Evolutionary conservation across 2,113 vertebrate genomes (phyloP).

Genomic region (Crotalus viridis): DNA sequence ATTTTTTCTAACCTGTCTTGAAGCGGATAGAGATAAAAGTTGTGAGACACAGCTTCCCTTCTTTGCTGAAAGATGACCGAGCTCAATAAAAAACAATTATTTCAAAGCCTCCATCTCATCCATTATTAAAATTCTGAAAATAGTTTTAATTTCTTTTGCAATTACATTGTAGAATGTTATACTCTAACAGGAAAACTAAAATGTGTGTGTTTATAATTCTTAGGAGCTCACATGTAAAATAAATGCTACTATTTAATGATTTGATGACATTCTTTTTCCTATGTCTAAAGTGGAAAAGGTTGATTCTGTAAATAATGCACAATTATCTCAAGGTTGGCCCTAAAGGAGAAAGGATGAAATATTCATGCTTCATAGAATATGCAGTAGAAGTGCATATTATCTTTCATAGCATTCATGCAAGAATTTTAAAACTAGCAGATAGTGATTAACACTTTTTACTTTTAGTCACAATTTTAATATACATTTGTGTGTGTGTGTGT

Average conservation of each 20-base stretch:
- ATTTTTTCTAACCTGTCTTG: conserved; percentile 60
- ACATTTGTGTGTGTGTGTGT: too few species aligned
- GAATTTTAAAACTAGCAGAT: not conserved
- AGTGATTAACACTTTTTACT: not conserved
- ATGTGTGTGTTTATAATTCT: conserved; percentile 49
- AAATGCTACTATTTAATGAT: conserved; percentile 55
- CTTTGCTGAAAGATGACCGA: conserved; percentile 60
- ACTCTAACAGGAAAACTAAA: conserved; percentile 38
- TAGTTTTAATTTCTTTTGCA: conserved; percentile 80
- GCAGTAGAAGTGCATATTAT: conserved; percentile 28
- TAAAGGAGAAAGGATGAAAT: conserved; percentile 52
- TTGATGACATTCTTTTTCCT: conserved; percentile 39
- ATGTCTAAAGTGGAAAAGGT: conserved; percentile 54
- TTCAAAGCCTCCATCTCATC: conserved; percentile 72
- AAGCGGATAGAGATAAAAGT: conserved; percentile 58
- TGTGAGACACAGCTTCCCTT: conserved; percentile 60
- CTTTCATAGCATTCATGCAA: not conserved
- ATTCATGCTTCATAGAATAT: conserved; percentile 52
- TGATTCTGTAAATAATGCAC: conserved; percentile 59
- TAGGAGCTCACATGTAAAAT: conserved; percentile 9
- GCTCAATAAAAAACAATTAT: conserved; percentile 78
- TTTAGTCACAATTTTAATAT: not conserved
- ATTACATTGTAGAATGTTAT: conserved; percentile 72
- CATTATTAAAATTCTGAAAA: conserved; percentile 78
- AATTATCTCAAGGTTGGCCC: conserved; percentile 57